Percentiles rank a stretch among this genome's conserved stretches.
Conservation (phyloP, 2,888 invertebrate genomes). For the Leuctra nigra region DNA sequence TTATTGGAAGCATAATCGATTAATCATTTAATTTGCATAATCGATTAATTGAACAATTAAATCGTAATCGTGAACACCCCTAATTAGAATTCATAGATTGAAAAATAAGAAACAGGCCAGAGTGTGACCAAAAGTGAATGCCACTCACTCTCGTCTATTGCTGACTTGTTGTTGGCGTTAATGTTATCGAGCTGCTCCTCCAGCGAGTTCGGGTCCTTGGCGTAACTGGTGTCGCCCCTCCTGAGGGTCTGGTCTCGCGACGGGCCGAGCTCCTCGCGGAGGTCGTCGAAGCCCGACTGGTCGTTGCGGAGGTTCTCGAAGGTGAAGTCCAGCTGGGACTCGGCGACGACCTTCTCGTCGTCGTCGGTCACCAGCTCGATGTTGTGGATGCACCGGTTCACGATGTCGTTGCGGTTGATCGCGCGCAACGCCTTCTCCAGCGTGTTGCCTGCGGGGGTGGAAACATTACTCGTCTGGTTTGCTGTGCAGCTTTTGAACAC, state of each 20-base stretch:
- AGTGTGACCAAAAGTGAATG: too few species aligned
- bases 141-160: background rate
- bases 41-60: too few species aligned
- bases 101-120: too few species aligned
- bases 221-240: slow-evolving; percentile 28
- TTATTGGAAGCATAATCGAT: too few species aligned
- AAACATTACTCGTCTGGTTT: too few species aligned
- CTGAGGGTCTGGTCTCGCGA: slow-evolving; percentile 40
- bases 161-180: slow-evolving; percentile 7
- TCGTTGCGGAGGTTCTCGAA: slow-evolving; percentile 30
- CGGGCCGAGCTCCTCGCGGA: slow-evolving; percentile 46
- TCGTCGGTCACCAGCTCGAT: slow-evolving; percentile 73
- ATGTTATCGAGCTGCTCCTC: slow-evolving; percentile 16
- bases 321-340: slow-evolving; percentile 43
- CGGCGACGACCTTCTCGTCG: slow-evolving; percentile 59
- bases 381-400: slow-evolving; percentile 67
- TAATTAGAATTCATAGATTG: too few species aligned
- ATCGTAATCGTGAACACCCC: too few species aligned
- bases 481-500: too few species aligned
- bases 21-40: too few species aligned
- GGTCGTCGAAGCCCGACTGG: slow-evolving; percentile 48
- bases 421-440: slow-evolving; percentile 68
- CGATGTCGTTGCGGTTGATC: slow-evolving; percentile 76
- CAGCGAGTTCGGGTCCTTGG: slow-evolving; percentile 19
- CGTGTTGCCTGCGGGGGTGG: slow-evolving; percentile 51